Conservation (phyloP, 2,113 vertebrate genomes). For the Arizona elegans region DNA sequence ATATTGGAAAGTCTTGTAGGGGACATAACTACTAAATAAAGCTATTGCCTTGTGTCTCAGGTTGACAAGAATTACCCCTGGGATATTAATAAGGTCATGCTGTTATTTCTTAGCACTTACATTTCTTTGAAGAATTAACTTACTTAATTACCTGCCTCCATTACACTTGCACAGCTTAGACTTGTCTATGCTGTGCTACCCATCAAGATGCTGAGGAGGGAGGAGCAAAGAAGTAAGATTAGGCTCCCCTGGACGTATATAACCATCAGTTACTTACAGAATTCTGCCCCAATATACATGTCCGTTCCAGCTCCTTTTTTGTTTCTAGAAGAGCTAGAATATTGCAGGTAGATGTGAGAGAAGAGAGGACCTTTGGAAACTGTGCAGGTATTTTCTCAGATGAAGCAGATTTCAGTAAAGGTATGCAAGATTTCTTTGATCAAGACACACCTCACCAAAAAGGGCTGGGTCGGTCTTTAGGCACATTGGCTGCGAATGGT, state of each 20-base stretch:
- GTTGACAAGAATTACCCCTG: background rate
- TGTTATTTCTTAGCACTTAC: background rate
- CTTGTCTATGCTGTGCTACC: background rate
- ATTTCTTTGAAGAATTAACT: background rate
- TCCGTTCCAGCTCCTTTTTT: background rate
- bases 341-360: background rate
- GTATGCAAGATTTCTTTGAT: background rate
- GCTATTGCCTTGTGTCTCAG: background rate
- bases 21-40: background rate
- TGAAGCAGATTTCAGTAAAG: background rate
- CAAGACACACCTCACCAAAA: background rate
- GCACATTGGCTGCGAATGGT: background rate
- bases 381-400: background rate
- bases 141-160: background rate
- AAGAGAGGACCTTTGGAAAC: background rate
- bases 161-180: background rate
- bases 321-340: background rate
- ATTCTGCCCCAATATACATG: background rate
- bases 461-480: background rate
- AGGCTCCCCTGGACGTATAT: background rate
- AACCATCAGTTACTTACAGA: background rate
- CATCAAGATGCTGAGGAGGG: background rate
- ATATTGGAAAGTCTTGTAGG: accelerated
- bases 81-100: background rate
- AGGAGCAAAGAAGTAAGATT: background rate